A percentile compares a stretch with the other conserved stretches of the same genome.
These are phyloP conservation scores for Microdon myrmicae DNA, from an alignment of 2,888 invertebrate species.

Conservation along the genomic window DNA sequence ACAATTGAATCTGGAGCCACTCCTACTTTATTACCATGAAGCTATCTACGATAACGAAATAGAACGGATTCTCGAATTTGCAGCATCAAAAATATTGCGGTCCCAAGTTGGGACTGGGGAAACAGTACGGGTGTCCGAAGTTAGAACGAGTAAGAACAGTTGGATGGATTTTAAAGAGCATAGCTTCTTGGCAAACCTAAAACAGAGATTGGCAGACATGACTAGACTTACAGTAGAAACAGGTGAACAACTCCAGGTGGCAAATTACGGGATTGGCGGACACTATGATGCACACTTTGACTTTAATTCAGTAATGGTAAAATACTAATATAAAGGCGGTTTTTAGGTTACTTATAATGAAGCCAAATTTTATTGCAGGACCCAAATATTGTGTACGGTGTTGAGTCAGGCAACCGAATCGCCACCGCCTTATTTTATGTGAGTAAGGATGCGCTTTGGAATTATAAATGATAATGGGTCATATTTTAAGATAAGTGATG, in stretches of 20 bases:
- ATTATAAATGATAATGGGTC: too few species aligned
- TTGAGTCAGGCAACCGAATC: conserved; percentile 83
- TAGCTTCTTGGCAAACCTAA: conserved; percentile 53
- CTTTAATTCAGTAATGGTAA: conserved; percentile 57
- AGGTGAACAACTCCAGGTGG: conserved; percentile 61
- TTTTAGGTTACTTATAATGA: neutral
- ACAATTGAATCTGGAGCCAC: conserved; percentile 57
- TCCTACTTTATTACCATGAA: conserved; percentile 61
- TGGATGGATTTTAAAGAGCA: conserved; percentile 57
- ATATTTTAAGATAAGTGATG: conserved; percentile 85
- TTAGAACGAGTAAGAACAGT: conserved; percentile 60
- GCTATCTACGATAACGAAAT: conserved; percentile 58
- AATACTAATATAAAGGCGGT: neutral
- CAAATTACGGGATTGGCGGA: conserved; percentile 63
- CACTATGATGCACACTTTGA: conserved; percentile 61
- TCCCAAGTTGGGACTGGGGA: conserved; percentile 57
- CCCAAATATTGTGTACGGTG: conserved; percentile 8
- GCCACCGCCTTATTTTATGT: conserved; percentile 96
- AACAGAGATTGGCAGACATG: conserved; percentile 59
- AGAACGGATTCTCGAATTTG: conserved; percentile 53
- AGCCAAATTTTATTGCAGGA: conserved; percentile 34
- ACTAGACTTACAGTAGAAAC: conserved; percentile 57
- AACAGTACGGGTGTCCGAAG: conserved; percentile 25
- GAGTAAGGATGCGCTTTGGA: conserved; percentile 68
- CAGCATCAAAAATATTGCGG: conserved; percentile 56